Percentiles rank a stretch among this genome's conserved stretches.
phyloP scores from a whole-genome alignment of 2,888 invertebrate genomes.

The Drosophila dives region DNA sequence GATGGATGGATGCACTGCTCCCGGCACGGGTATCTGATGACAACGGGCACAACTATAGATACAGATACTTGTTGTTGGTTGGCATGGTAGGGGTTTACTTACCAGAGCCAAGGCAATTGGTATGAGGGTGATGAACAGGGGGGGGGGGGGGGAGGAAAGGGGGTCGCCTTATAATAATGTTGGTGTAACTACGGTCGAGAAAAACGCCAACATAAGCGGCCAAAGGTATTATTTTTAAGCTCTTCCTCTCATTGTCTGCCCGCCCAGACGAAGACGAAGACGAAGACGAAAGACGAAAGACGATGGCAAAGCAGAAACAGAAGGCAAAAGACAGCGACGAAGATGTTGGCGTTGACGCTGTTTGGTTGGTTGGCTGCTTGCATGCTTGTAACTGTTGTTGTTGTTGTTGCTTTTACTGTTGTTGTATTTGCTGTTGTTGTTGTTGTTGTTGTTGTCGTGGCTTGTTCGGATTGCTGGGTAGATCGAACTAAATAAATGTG shows the following conservation, averaged over 20 bases:
- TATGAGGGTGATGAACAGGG: neutral
- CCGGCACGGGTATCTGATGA: slow-evolving; percentile 68
- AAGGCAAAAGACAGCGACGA: slow-evolving; percentile 16
- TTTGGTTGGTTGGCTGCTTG: slow-evolving; percentile 26
- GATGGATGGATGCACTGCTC: slow-evolving; percentile 13
- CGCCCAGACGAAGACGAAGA: slow-evolving; percentile 47
- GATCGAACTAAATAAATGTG: slow-evolving; percentile 77
- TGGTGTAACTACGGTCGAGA: slow-evolving; percentile 55
- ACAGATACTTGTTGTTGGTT: slow-evolving; percentile 26
- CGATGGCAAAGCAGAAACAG: slow-evolving; percentile 1
- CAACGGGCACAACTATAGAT: slow-evolving; percentile 45
- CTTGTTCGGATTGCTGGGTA: slow-evolving; percentile 19
- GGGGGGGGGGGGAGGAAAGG: too few relatives aligned
- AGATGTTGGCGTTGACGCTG: slow-evolving; percentile 52
- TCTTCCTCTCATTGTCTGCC: slow-evolving; percentile 76
- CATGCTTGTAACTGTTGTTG: slow-evolving; percentile 6
- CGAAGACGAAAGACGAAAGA: slow-evolving; percentile 23
- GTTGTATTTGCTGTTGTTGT: neutral
- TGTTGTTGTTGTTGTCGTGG: neutral
- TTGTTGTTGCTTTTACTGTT: neutral
- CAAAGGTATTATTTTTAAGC: slow-evolving; percentile 80
- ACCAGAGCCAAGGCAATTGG: too few relatives aligned
- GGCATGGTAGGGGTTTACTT: neutral
- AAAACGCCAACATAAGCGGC: slow-evolving; percentile 75
- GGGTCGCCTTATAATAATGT: slow-evolving; percentile 30